These are phyloP conservation scores for Epizoanthus rinbou DNA, from an alignment of 92 coral and sea anemone species.

Conservation along the genomic window DNA sequence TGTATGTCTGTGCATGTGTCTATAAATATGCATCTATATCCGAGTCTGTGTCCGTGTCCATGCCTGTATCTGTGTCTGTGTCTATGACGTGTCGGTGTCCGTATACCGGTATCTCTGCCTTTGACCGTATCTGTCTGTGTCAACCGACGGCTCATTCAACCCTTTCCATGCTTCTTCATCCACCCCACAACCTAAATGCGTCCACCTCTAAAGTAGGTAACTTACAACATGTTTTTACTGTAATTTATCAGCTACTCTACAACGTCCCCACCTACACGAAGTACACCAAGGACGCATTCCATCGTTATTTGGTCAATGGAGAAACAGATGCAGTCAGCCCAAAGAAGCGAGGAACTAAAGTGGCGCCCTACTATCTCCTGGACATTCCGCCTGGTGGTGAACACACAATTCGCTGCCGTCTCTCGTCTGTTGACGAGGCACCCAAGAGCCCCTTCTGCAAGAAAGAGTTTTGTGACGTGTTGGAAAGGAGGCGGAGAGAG, in stretches of 20 bases:
- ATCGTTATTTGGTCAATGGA: conserved; percentile 80
- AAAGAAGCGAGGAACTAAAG: conserved; percentile 83
- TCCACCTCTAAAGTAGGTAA: not conserved
- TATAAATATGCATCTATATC: too few relatives aligned
- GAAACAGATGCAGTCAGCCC: conserved; percentile 81
- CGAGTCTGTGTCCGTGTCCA: too few relatives aligned
- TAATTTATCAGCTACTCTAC: conserved; percentile 60
- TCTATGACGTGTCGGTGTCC: too few relatives aligned
- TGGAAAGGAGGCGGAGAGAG: conserved; percentile 74
- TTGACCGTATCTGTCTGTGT: too few relatives aligned
- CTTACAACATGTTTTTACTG: not conserved
- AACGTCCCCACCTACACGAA: conserved; percentile 71
- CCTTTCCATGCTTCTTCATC: not conserved
- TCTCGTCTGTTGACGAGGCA: conserved; percentile 71
- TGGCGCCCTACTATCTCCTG: conserved; percentile 81
- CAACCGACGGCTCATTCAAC: not conserved
- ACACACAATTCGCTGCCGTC: conserved; percentile 75
- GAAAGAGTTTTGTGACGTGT: conserved; percentile 71
- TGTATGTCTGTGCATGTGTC: too few relatives aligned
- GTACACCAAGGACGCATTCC: conserved; percentile 97
- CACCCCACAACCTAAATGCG: not conserved
- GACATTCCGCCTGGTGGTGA: conserved; percentile 76
- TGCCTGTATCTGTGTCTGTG: too few relatives aligned
- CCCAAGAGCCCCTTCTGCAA: conserved; percentile 73
- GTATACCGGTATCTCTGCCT: too few relatives aligned